phyloP scores from a whole-genome alignment of 2,888 invertebrate genomes.

The Suillia variegata region DNA sequence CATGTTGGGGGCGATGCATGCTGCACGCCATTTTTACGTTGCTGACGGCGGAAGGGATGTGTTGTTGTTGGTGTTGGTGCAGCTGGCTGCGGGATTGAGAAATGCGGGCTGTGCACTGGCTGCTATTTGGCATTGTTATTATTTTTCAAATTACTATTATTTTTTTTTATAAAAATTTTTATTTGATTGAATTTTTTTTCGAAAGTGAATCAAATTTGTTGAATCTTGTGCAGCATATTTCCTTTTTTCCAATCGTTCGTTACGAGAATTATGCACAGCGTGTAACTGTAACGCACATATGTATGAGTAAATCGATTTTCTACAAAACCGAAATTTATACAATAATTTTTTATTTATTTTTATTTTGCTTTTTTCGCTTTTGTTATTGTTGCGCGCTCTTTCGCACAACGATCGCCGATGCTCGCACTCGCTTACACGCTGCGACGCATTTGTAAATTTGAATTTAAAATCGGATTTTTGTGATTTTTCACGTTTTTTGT shows the following conservation, averaged over 20 bases:
- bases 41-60: neutral
- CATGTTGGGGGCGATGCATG: neutral
- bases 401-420: slow-evolving; percentile 9
- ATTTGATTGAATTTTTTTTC: neutral
- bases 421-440: slow-evolving; percentile 9
- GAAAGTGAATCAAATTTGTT: neutral
- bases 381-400: slow-evolving; percentile 23
- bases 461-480: no score
- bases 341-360: no score
- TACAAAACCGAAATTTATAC: no score
- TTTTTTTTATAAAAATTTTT: neutral
- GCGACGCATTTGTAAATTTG: no score
- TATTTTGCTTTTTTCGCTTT: no score
- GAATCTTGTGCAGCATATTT: neutral
- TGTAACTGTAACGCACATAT: no score
- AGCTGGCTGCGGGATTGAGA: neutral
- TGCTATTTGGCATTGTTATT: slow-evolving; percentile 2
- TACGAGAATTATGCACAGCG: no score
- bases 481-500: no score
- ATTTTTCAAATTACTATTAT: neutral
- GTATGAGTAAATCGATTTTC: no score
- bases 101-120: neutral
- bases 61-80: neutral
- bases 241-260: neutral
- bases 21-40: neutral